Conservation (phyloP, 2,113 vertebrate genomes). For the Bettongia penicillata region DNA sequence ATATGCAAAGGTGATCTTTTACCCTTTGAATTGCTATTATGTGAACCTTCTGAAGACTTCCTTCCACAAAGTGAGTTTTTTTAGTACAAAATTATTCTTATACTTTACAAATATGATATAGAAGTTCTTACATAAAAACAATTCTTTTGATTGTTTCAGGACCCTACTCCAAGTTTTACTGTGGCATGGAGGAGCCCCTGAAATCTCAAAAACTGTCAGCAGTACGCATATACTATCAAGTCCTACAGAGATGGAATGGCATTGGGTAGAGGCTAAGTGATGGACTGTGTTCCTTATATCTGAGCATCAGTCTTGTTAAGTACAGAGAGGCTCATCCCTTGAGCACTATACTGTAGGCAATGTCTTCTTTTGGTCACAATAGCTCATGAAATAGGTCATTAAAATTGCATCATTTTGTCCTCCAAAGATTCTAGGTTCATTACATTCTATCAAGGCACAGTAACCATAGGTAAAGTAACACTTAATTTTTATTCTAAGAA, state of each 20-base stretch:
- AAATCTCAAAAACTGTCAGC: neutral
- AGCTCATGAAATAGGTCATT: neutral
- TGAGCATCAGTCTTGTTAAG: neutral
- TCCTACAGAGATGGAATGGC: neutral
- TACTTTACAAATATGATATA: neutral
- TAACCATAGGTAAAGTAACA: constrained; percentile 41
- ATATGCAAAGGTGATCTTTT: neutral
- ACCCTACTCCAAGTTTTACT: neutral
- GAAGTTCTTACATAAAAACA: neutral
- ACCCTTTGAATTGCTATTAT: neutral
- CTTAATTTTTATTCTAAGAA: constrained; percentile 62
- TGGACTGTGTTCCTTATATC: neutral
- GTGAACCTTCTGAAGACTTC: neutral
- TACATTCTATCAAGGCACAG: constrained; percentile 36
- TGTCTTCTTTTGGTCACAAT: neutral
- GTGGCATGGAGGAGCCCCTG: neutral
- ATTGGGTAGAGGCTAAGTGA: neutral
- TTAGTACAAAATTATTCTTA: neutral
- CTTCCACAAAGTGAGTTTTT: neutral
- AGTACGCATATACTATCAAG: neutral
- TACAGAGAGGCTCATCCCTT: neutral
- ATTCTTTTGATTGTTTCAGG: neutral
- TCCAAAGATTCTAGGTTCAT: neutral
- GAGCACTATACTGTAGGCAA: neutral
- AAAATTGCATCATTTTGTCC: neutral